Evolutionary conservation across 1,140 invertebrate genomes (phyloP), one percentile per base, ranked within the genome.

Genomic region (Rhysida immarginata): DNA sequence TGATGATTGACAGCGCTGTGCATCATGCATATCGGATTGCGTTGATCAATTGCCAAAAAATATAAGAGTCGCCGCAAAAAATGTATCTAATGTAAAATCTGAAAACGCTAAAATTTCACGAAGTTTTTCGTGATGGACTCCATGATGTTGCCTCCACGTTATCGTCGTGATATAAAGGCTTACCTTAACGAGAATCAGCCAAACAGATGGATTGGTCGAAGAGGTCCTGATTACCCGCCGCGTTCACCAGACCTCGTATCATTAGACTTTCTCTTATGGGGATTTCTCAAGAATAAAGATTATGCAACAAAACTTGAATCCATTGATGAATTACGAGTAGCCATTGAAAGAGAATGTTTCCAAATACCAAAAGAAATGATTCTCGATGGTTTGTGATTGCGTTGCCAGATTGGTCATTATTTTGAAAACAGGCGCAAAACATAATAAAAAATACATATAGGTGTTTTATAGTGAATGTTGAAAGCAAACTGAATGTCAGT

Each of bases 251-350:
- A 73, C 62, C 58, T 73, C 43, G 67, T 61, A 29, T 66, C 65
- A 24, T 54, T 68, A 23, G 69, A 73, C 65, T 74, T 68, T 64
- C 68, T 68, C 61, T 59, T 65, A n/a, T 71, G 66, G 70, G 70
- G 68, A 41, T 64, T 66, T 49, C 54, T 72, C 54, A 71, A 65
- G 60, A 58, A 54, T 44, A 64, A 63, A 53, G 61, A 68, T 49
- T 69, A 57, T 42, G 41, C 11, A 8, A 49, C 14, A 46, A 57
- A 41, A 41, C 46, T 54, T 35, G 29, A 35, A 35, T 8, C 29
- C 29, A 35, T 35, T 35, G 29, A 35, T 35, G 29, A 35, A 35
- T 35, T 35, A 35, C 29, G 29, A 35, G 29, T 35, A 35, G 29
- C 29, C 29, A 35, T 35, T 35, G 29, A 35, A 35, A 35, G 29